Evolutionary conservation across 1,140 invertebrate genomes (phyloP), one percentile per base, ranked within the genome.

Genomic region (Drosophila sulfurigaster): DNA sequence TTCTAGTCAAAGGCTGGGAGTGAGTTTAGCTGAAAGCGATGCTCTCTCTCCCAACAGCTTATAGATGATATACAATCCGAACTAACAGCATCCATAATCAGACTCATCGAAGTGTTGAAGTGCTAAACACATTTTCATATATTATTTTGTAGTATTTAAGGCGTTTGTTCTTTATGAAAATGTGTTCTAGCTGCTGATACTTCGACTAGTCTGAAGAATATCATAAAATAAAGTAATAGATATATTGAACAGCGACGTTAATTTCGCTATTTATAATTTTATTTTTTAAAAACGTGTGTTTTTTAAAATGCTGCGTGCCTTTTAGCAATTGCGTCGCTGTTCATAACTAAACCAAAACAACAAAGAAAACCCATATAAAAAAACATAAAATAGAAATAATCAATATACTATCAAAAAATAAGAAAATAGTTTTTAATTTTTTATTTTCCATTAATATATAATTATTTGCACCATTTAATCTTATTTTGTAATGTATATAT

Each of bases 241-340:
- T 45, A 15, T 10, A 56, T 16, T 25, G 51, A n/a, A 32, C 81
- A 78, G 82, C 79, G 71, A 32, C 38, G 74, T 28, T 3, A 30
- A 13, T 70, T 71, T 85, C 85, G 85, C 85, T 88, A 88, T 85
- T 76, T 83, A 79, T 65, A 64, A 85, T 89, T 81, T 81, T 78
- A 74, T 82, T 85, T 89, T 89, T 89, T 89, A 90, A 89, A 89
- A 89, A 89, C 78, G 81, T 87, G 82, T 82, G 88, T 81, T 91
- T 90, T 91, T 91, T 77, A 87, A 90, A 90, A 91, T 91, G 88
- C 88, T 91, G 88, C 82, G 88, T 91, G 88, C 88, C 88, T 91
- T 91, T 91, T 91, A 91, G 86, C 85, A 85, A 89, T 79, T 64
- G 58, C 63, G 57, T 81, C 75, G 86, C 62, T 78, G 81, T 52